These are phyloP conservation scores for Acanthiza pusilla DNA, from an alignment of 2,797 vertebrate species.

Conservation along the genomic window DNA sequence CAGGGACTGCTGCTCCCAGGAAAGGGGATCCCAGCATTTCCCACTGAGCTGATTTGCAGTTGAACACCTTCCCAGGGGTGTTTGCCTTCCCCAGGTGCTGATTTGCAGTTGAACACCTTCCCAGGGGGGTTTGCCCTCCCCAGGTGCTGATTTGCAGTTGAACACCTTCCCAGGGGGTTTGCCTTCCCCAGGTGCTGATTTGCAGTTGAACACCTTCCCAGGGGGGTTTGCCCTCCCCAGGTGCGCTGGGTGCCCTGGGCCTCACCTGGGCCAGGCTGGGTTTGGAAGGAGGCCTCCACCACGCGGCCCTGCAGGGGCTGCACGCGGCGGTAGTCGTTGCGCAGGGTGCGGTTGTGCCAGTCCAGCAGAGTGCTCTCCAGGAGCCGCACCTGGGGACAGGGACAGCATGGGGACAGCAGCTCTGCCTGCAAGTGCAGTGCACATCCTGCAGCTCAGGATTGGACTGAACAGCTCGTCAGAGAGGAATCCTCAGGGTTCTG, in stretches of 20 bases:
- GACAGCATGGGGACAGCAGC: too few relatives aligned
- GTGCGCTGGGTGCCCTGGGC: neutral
- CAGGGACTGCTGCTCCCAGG: neutral
- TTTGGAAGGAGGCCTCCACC: slow-evolving; percentile 84
- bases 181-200: too few relatives aligned
- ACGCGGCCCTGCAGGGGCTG: slow-evolving; percentile 83
- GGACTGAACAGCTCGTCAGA: rapidly evolving
- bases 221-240: neutral
- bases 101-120: too few relatives aligned
- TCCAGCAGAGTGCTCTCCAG: slow-evolving; percentile 86
- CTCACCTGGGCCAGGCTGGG: slow-evolving; percentile 65
- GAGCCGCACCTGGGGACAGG: slow-evolving; percentile 76
- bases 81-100: neutral
- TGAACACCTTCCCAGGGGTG: too few relatives aligned
- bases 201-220: too few relatives aligned
- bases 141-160: rapidly evolving
- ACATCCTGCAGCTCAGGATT: neutral
- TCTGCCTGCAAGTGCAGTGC: neutral
- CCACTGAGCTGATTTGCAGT: rapidly evolving
- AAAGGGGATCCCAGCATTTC: neutral
- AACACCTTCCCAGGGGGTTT: too few relatives aligned
- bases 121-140: neutral
- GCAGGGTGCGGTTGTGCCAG: slow-evolving; percentile 80
- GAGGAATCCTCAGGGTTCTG: neutral
- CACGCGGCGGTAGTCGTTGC: slow-evolving; percentile 82